Base-by-base conservation (phyloP, 2,797 vertebrate genomes). In the Microctenopoma steveboyesi region DNA sequence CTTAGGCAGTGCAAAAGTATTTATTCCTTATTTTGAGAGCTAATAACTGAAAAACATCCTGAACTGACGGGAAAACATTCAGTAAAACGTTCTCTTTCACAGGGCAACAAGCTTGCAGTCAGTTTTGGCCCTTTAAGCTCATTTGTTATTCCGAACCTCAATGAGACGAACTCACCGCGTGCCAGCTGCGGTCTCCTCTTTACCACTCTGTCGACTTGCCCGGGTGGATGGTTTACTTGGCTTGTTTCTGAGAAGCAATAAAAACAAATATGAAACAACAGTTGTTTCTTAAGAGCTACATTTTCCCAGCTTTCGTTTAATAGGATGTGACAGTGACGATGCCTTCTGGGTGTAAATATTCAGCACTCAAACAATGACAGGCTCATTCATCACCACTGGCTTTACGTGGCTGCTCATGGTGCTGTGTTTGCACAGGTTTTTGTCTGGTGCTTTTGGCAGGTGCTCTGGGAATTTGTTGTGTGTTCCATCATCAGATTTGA, bases 161-260 rank as follows among this genome's bases (percentile, higher is more conserved):
- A 59, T 40, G 73, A 76, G 74, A 64, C 53, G 56, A 86, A 92
- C 92, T 84, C 84, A 95, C 94, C 94, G 93, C 14, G 91, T 84
- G 83, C 76, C 89, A 73, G 90, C 84, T 79, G 94, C 42, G 65
- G 81, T 72, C 68, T 94, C 94, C 64, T 94, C 94, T 89, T 91
- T 93, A 45, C 91, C 84, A 72, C 85, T 92, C 78, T 94, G 91
- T 89, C 95, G 96, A 81, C 94, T 95, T 91, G 97, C 96, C 80
- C 94, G 91, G 72, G 96, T 95, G 64, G 95, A 95, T 47, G 96
- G 96, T 90, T 97, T 96, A 82, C 93, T 95, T 55, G 92, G 92
- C 83, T 95, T 95, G 88, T 96, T 97, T 90, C 97, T 97, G 94
- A 76, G 87, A 57, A 83, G 77, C 55, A 88, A 56, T 57, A 79